Conservation (phyloP, 1,140 invertebrate genomes). For the Trypoxylus dichotomus region DNA sequence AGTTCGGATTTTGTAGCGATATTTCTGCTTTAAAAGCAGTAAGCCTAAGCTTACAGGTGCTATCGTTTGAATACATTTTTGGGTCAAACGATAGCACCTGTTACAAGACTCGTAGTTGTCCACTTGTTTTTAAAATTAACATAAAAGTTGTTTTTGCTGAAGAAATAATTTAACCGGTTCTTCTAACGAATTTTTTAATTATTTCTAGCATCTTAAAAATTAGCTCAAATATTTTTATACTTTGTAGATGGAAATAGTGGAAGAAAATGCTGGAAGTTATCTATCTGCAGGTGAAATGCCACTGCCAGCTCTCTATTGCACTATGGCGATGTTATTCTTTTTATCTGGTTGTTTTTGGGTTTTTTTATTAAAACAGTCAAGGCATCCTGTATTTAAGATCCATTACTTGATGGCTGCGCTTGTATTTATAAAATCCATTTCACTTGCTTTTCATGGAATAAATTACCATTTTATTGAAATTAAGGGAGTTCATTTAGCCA, state of each 20-base stretch:
- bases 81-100: too few relatives aligned
- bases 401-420: constrained; percentile 96
- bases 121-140: too few relatives aligned
- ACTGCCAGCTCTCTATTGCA: constrained; percentile 87
- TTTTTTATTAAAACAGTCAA: constrained; percentile 76
- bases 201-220: too few relatives aligned
- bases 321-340: constrained; percentile 89
- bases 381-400: constrained; percentile 90
- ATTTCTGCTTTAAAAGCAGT: too few relatives aligned
- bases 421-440: constrained; percentile 90
- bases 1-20: too few relatives aligned
- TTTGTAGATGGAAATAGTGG: constrained; percentile 77
- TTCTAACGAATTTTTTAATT: too few relatives aligned
- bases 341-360: constrained; percentile 90
- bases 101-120: too few relatives aligned
- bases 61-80: too few relatives aligned
- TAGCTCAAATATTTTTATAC: neutral
- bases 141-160: too few relatives aligned
- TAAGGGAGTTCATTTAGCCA: constrained; percentile 91
- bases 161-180: too few relatives aligned
- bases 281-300: constrained; percentile 98
- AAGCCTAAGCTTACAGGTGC: too few relatives aligned
- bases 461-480: constrained; percentile 96
- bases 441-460: constrained; percentile 92
- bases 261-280: constrained; percentile 85